Conservation (phyloP, 2,888 invertebrate species). For the Agrilus mali region DNA sequence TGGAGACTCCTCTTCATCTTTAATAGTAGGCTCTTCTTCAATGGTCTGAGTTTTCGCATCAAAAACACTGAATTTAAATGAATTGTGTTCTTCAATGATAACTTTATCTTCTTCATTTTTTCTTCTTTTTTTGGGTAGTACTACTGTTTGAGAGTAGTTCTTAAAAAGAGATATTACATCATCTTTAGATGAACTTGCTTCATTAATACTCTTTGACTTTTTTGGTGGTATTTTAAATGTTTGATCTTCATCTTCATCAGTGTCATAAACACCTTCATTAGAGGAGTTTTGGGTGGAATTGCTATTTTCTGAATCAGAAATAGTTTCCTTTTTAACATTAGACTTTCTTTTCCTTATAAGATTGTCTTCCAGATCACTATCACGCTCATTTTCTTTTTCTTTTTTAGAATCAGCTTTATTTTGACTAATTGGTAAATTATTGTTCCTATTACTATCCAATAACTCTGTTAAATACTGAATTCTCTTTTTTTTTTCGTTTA, state of each 20-base stretch:
- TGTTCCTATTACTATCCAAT: conserved; percentile 12
- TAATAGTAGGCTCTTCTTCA: background rate
- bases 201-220: background rate
- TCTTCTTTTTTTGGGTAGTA: conserved; percentile 13
- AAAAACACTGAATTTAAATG: background rate
- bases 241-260: conserved; percentile 12
- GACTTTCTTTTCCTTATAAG: conserved; percentile 10
- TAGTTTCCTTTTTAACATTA: conserved; percentile 9
- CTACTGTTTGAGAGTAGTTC: conserved; percentile 7
- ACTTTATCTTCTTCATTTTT: background rate
- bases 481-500: conserved; percentile 29
- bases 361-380: conserved; percentile 6
- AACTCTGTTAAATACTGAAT: conserved; percentile 27
- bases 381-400: background rate
- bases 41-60: background rate
- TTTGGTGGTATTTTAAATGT: background rate
- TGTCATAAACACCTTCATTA: conserved; percentile 10
- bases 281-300: conserved; percentile 4
- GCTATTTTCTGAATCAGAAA: conserved; percentile 17
- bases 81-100: background rate
- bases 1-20: conserved; percentile 10
- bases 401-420: background rate
- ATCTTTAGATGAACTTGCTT: conserved; percentile 12
- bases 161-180: conserved; percentile 12
- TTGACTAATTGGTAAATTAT: background rate